Conservation (phyloP, 2,888 invertebrate species). For the Drosophila birchii region DNA sequence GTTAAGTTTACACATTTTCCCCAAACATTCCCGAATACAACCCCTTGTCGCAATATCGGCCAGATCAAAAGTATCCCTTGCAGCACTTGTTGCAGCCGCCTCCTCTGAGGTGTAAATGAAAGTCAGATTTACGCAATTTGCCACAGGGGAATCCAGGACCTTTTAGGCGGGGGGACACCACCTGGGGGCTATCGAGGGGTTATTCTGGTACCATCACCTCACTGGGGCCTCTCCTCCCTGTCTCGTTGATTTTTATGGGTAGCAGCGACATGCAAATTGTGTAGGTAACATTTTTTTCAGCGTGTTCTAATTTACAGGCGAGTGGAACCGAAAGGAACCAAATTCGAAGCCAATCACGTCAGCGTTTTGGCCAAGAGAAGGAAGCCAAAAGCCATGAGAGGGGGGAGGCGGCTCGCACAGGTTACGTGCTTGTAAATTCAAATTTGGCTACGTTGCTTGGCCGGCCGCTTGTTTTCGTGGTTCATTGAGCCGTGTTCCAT, state of each 20-base stretch:
- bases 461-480: conserved; percentile 66
- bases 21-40: conserved; percentile 4
- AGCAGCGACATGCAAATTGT: conserved; percentile 70
- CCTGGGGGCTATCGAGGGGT: conserved; percentile 52
- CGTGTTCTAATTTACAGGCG: conserved; percentile 82
- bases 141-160: conserved; percentile 9
- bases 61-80: conserved; percentile 65
- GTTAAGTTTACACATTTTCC: background rate
- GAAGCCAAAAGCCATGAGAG: conserved; percentile 12
- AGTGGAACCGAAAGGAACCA: conserved; percentile 58
- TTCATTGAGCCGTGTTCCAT: conserved; percentile 76
- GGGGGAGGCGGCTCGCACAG: conserved; percentile 41
- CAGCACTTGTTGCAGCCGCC: conserved; percentile 41
- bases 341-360: conserved; percentile 80
- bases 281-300: conserved; percentile 57
- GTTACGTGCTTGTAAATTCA: conserved; percentile 82
- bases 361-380: conserved; percentile 36
- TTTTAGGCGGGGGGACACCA: conserved; percentile 50
- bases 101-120: conserved; percentile 71
- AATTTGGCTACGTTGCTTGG: conserved; percentile 54
- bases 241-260: conserved; percentile 47
- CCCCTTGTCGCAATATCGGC: conserved; percentile 48
- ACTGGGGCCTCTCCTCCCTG: conserved; percentile 29
- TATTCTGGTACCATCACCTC: conserved; percentile 6
- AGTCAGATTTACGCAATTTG: conserved; percentile 72